Percentiles rank a stretch among this genome's conserved stretches.
These are phyloP conservation scores for Rhodinocichla rosea DNA, from an alignment of 2,113 vertebrate genomes.

Conservation along the genomic window DNA sequence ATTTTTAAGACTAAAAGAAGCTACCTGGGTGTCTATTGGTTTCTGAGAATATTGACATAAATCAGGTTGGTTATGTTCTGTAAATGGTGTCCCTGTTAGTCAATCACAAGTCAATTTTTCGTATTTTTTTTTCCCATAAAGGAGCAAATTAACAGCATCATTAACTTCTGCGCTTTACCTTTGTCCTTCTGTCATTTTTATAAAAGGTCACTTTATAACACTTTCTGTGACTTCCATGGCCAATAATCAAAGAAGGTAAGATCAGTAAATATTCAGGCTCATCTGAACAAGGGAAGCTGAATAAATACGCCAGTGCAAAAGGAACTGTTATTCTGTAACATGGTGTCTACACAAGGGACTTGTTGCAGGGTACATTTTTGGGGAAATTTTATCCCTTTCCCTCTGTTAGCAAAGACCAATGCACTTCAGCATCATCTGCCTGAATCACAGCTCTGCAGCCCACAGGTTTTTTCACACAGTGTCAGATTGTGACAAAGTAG, in stretches of 20 bases:
- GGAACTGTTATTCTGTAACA: background rate
- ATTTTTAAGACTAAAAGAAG: background rate
- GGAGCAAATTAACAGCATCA: background rate
- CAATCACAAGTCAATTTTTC: background rate
- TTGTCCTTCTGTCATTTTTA: background rate
- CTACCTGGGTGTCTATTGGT: background rate
- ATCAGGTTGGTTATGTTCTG: background rate
- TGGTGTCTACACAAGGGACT: background rate
- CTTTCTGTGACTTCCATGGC: background rate
- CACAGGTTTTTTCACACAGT: background rate
- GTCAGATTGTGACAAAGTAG: background rate
- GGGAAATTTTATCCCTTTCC: background rate
- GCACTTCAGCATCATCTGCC: background rate
- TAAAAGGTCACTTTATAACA: background rate
- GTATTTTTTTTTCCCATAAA: background rate
- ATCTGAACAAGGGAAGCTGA: background rate
- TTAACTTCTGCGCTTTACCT: background rate
- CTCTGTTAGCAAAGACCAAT: background rate
- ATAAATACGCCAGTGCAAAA: background rate
- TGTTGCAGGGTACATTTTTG: background rate
- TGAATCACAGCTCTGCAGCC: background rate
- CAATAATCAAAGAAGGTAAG: background rate
- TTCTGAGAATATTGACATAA: background rate
- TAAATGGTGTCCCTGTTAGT: background rate
- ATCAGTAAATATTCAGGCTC: background rate